These are phyloP conservation scores for Syngnathoides biaculeatus DNA, from an alignment of 2,113 vertebrate genomes.

Conservation along the genomic window DNA sequence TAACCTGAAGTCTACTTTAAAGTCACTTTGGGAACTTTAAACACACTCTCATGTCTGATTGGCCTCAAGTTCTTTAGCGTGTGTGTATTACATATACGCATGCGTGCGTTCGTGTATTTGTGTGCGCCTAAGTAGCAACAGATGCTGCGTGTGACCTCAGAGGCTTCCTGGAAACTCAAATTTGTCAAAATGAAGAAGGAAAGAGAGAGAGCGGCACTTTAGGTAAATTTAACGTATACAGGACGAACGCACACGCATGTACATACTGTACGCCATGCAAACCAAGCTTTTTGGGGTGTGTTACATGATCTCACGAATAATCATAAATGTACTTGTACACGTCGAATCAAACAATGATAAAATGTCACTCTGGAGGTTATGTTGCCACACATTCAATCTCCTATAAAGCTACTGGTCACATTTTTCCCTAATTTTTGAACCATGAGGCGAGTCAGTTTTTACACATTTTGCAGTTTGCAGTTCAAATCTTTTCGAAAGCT, in stretches of 20 bases:
- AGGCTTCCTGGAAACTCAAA: constrained; percentile 89
- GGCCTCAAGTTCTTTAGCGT: constrained; percentile 73
- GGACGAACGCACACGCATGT: constrained; percentile 16
- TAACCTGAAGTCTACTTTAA: constrained; percentile 42
- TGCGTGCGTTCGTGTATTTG: constrained; percentile 24
- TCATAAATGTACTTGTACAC: constrained; percentile 14
- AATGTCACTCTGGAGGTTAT: background rate
- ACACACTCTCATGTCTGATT: constrained; percentile 73
- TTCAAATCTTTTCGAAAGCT: too few relatives aligned
- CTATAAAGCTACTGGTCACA: too few relatives aligned
- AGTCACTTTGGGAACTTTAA: constrained; percentile 66
- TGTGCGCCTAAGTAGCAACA: constrained; percentile 82
- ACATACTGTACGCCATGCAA: constrained; percentile 9
- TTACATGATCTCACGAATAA: constrained; percentile 30
- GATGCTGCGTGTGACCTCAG: constrained; percentile 87
- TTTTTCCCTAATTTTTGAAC: background rate
- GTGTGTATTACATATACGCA: constrained; percentile 8
- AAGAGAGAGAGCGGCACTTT: constrained; percentile 64
- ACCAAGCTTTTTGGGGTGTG: background rate
- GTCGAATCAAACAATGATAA: constrained; percentile 13
- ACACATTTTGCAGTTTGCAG: too few relatives aligned
- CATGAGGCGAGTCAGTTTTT: too few relatives aligned
- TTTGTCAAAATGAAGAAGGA: constrained; percentile 90
- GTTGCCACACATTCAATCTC: background rate
- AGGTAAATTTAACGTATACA: constrained; percentile 79